Percentiles rank a stretch among this genome's conserved stretches.
These are phyloP conservation scores for Hesperia comma DNA, from an alignment of 2,888 invertebrate genomes.

Conservation along the genomic window DNA sequence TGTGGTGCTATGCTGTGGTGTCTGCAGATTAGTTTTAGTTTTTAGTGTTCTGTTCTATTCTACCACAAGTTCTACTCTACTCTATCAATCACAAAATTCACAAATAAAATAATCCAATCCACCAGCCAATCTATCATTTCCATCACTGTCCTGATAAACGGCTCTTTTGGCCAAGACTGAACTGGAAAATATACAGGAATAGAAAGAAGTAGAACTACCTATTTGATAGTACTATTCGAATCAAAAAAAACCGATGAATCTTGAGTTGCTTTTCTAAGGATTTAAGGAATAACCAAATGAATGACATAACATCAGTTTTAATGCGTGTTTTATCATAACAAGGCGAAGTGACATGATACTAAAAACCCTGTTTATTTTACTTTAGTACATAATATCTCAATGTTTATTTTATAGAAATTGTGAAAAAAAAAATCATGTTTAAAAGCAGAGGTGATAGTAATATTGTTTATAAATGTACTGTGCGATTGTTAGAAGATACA, in stretches of 20 bases:
- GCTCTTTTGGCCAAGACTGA: not conserved
- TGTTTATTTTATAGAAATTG: conserved; percentile 4
- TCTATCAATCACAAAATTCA: too few relatives aligned
- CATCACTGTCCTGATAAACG: not conserved
- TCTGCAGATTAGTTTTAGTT: too few relatives aligned
- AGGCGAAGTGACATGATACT: conserved; percentile 28
- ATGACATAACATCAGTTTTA: not conserved
- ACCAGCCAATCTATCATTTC: not conserved
- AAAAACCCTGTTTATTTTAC: conserved; percentile 20
- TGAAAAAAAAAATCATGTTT: conserved; percentile 70
- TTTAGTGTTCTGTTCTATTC: too few relatives aligned
- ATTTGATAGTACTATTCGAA: not conserved
- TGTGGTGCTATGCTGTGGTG: too few relatives aligned
- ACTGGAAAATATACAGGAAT: conserved; percentile 1
- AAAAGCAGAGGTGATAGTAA: conserved; percentile 91
- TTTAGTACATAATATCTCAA: too few relatives aligned
- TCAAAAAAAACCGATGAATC: not conserved
- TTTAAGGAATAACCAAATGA: not conserved
- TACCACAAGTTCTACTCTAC: too few relatives aligned
- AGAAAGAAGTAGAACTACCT: not conserved
- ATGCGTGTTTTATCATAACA: conserved; percentile 20
- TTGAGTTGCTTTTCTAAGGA: not conserved
- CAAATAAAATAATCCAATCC: too few relatives aligned
- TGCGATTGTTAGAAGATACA: conserved; percentile 94
- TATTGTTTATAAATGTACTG: conserved; percentile 93